Conservation (phyloP, 2,888 invertebrate genomes). For the Metellina segmentata region DNA sequence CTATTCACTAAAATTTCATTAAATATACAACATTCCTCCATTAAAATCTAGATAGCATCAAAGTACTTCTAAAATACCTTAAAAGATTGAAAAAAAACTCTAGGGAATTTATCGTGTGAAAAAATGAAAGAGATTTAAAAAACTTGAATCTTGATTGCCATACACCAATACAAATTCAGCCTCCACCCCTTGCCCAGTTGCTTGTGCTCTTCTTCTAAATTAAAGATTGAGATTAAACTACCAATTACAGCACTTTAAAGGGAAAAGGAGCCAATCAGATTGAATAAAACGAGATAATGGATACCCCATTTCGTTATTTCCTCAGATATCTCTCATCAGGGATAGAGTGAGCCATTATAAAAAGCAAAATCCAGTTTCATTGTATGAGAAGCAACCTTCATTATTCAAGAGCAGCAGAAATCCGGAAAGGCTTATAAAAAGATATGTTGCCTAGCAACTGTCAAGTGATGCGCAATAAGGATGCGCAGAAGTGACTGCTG, state of each 20-base stretch:
- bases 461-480: conserved; percentile 12
- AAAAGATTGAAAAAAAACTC: too few relatives aligned
- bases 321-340: background rate
- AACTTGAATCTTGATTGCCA: background rate
- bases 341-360: background rate
- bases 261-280: background rate
- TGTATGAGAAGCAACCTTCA: background rate
- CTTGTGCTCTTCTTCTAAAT: background rate
- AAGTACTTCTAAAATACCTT: too few relatives aligned
- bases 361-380: background rate
- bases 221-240: background rate
- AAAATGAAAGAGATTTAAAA: background rate
- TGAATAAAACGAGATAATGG: background rate
- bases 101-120: too few relatives aligned
- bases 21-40: too few relatives aligned
- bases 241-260: background rate
- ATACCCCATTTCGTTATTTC: background rate
- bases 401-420: conserved; percentile 16
- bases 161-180: background rate
- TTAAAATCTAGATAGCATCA: too few relatives aligned
- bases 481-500: background rate
- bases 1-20: too few relatives aligned
- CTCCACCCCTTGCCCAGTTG: background rate
- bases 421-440: conserved; percentile 4
- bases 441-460: conserved; percentile 41